phyloP scores from a whole-genome alignment of 2,113 vertebrate genomes.

The Syngnathoides biaculeatus region DNA sequence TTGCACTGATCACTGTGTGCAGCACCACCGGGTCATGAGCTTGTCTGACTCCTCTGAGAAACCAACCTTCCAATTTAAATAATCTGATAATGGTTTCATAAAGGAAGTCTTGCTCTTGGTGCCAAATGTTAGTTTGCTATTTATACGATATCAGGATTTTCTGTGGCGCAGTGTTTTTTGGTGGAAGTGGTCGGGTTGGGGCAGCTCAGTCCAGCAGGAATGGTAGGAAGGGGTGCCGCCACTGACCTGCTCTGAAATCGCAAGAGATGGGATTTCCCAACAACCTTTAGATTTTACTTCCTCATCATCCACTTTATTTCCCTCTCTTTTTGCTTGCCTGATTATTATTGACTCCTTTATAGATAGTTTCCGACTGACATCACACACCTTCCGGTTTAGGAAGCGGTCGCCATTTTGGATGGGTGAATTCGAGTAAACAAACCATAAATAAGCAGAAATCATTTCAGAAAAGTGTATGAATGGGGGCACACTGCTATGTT shows the following conservation, averaged over 20 bases:
- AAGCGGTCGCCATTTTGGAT: no score
- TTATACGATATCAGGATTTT: background rate
- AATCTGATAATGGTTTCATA: conserved; percentile 21
- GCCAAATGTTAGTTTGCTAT: background rate
- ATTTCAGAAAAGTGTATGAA: no score
- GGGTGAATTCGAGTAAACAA: no score
- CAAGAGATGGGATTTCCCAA: background rate
- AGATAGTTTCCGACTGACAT: no score
- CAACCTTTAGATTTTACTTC: no score
- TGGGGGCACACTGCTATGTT: no score
- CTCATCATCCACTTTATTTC: no score
- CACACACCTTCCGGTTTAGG: no score
- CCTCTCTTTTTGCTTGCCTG: no score
- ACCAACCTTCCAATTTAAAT: conserved; percentile 12
- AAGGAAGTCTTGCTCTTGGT: background rate
- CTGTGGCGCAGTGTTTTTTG: background rate
- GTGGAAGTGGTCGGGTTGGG: no score
- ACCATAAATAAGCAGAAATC: no score
- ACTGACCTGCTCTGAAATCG: background rate
- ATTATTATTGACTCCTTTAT: no score
- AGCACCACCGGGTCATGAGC: conserved; percentile 5
- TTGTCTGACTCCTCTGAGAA: conserved; percentile 21
- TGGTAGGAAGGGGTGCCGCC: background rate
- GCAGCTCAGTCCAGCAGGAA: background rate
- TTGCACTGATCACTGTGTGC: conserved; percentile 17